Conservation (phyloP, 2,888 invertebrate genomes). For the Atethmia centrago region DNA sequence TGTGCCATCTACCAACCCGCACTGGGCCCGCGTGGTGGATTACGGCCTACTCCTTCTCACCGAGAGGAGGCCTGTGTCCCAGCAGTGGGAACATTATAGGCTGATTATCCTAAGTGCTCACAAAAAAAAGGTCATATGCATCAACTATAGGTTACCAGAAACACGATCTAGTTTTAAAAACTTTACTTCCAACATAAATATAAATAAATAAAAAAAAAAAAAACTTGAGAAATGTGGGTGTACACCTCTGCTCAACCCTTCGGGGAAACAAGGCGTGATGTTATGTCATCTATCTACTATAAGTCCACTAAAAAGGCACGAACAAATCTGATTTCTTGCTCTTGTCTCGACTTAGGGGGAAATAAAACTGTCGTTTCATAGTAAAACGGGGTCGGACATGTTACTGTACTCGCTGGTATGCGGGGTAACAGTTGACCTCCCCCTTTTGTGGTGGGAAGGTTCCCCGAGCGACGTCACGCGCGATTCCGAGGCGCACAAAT, state of each 20-base stretch:
- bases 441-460: constrained; percentile 75
- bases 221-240: too few relatives aligned
- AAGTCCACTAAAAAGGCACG: constrained; percentile 65
- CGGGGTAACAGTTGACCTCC: constrained; percentile 81
- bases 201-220: too few relatives aligned
- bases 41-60: too few relatives aligned
- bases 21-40: too few relatives aligned
- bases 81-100: too few relatives aligned
- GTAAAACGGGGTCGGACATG: constrained; percentile 87
- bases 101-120: too few relatives aligned
- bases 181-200: constrained; percentile 22
- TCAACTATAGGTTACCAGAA: not conserved
- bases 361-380: constrained; percentile 88
- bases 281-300: too few relatives aligned
- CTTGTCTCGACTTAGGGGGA: constrained; percentile 78
- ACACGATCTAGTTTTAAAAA: constrained; percentile 8
- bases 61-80: too few relatives aligned
- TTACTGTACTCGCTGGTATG: constrained; percentile 87
- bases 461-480: constrained; percentile 87
- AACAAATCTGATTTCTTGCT: constrained; percentile 76
- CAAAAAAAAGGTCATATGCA: not conserved
- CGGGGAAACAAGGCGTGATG: too few relatives aligned
- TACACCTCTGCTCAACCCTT: too few relatives aligned
- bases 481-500: constrained; percentile 86
- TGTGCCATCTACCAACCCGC: too few relatives aligned